These are phyloP conservation scores for Euclidia mi DNA, from an alignment of 2,888 invertebrate species.

Conservation along the genomic window DNA sequence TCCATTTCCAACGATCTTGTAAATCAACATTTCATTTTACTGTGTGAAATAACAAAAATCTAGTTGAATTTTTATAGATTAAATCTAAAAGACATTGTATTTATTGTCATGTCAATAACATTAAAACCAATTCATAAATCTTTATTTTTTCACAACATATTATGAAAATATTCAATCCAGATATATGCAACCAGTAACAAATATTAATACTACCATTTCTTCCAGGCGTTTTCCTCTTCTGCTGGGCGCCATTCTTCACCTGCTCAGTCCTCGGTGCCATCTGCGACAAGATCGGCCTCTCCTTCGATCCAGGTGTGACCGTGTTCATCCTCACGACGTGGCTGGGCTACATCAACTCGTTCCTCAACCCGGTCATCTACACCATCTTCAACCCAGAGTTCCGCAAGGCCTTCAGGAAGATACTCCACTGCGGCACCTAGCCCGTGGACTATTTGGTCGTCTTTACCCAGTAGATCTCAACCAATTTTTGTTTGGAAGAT, in stretches of 20 bases:
- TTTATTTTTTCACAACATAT: too few species aligned
- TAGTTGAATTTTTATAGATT: too few species aligned
- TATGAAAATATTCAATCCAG: too few species aligned
- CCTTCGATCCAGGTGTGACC: conserved; percentile 95
- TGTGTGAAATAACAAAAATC: too few species aligned
- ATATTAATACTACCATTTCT: neutral
- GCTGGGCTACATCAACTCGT: conserved; percentile 99
- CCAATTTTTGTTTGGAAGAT: conserved; percentile 23
- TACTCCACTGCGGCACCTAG: conserved; percentile 93
- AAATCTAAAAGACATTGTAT: too few species aligned
- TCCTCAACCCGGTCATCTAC: conserved; percentile 98
- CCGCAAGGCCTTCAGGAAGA: conserved; percentile 98
- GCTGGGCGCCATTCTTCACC: conserved; percentile 99
- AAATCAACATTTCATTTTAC: too few species aligned
- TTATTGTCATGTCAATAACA: too few species aligned
- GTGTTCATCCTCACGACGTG: conserved; percentile 98
- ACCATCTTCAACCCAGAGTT: conserved; percentile 99
- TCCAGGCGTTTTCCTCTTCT: conserved; percentile 98
- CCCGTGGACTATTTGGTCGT: conserved; percentile 84
- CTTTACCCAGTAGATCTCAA: conserved; percentile 77
- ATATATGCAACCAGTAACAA: neutral
- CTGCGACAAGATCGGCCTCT: conserved; percentile 95
- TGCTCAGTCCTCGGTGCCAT: conserved; percentile 99
- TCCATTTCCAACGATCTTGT: too few species aligned
- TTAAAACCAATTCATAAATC: too few species aligned